A percentile compares a stretch with the other conserved stretches of the same genome.
These are phyloP conservation scores for Timandra comae DNA, from an alignment of 2,888 invertebrate species.

Conservation along the genomic window DNA sequence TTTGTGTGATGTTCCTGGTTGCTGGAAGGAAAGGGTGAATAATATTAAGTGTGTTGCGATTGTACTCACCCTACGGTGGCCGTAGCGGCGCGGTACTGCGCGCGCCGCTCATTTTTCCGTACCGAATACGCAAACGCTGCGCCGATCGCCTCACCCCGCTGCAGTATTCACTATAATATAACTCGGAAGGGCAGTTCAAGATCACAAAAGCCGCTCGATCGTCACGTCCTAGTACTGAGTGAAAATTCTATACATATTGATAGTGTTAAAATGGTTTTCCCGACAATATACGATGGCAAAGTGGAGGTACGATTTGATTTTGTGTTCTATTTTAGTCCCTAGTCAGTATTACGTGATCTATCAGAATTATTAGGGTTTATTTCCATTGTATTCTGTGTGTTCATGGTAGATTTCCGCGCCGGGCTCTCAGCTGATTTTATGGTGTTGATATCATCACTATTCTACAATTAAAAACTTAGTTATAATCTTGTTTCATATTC, in stretches of 20 bases:
- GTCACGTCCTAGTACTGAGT: slow-evolving; percentile 45
- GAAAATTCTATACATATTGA: slow-evolving; percentile 39
- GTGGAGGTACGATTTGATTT: slow-evolving; percentile 44
- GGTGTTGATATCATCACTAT: no score
- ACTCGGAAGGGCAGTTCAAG: slow-evolving; percentile 75
- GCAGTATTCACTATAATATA: slow-evolving; percentile 54
- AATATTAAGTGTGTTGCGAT: slow-evolving; percentile 26
- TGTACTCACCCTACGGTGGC: slow-evolving; percentile 43
- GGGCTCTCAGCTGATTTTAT: slow-evolving; percentile 27
- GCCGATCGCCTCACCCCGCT: slow-evolving; percentile 43
- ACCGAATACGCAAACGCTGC: slow-evolving; percentile 68
- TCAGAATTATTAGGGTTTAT: slow-evolving; percentile 16
- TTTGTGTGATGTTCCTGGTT: slow-evolving; percentile 12
- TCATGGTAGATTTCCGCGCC: slow-evolving; percentile 33
- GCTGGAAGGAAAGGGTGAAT: slow-evolving; percentile 15
- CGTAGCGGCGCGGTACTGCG: slow-evolving; percentile 48
- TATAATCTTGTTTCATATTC: no score
- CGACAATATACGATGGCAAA: slow-evolving; percentile 61
- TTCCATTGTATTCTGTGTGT: slow-evolving; percentile 31
- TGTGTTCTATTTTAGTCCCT: slow-evolving; percentile 34
- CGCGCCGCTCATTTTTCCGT: slow-evolving; percentile 51
- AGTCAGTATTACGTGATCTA: slow-evolving; percentile 36
- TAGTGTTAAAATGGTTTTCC: slow-evolving; percentile 60
- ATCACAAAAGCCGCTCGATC: slow-evolving; percentile 60
- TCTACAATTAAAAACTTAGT: no score